Evolutionary conservation across 2,888 invertebrate genomes (phyloP).

Genomic region (Machimus atricapillus): DNA sequence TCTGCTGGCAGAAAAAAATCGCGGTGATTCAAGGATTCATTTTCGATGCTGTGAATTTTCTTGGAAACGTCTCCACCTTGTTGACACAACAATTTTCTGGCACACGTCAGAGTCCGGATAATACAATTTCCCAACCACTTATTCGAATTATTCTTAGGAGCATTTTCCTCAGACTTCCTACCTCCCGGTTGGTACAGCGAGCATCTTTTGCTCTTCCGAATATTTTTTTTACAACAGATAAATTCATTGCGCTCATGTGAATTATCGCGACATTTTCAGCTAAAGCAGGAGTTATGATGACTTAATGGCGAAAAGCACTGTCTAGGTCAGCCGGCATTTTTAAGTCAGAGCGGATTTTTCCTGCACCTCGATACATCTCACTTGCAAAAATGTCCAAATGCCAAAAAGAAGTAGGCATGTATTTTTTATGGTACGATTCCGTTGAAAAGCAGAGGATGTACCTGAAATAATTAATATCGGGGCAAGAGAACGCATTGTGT

Average conservation of each 20-base stretch:
- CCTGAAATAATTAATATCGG: neutral
- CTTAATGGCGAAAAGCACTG: conserved; percentile 2
- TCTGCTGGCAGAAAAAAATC: neutral
- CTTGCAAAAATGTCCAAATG: neutral
- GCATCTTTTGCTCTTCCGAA: neutral
- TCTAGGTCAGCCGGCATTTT: neutral
- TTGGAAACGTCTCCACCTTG: conserved; percentile 11
- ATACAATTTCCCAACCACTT: neutral
- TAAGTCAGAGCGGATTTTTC: neutral
- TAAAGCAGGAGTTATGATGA: conserved; percentile 1
- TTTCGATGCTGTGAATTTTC: neutral
- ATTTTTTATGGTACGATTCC: neutral
- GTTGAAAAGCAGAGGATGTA: neutral
- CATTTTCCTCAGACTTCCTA: neutral
- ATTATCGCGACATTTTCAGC: neutral
- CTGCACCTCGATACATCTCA: neutral
- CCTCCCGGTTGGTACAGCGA: neutral
- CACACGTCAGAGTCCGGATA: conserved; percentile 1
- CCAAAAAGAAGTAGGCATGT: neutral
- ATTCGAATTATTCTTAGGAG: neutral
- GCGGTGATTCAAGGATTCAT: conserved; percentile 5
- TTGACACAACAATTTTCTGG: conserved; percentile 34
- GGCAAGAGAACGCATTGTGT: neutral
- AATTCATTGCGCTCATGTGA: neutral
- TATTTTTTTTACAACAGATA: neutral